Evolutionary conservation across 2,113 vertebrate genomes (phyloP), one percentile per base, ranked within the genome.

Genomic region (Pseudois nayaur): DNA sequence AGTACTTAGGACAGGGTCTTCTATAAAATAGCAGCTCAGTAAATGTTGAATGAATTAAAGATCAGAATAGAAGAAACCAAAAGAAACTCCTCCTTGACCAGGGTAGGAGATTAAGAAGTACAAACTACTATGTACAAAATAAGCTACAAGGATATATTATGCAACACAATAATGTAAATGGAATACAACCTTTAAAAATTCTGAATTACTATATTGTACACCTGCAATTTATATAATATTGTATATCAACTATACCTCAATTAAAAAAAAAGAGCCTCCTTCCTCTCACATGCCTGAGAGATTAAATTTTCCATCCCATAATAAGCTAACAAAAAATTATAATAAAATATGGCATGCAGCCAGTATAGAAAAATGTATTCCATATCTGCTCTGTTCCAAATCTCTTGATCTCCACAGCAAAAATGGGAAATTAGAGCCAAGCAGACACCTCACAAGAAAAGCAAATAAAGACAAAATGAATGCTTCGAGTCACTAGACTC

Each of bases 381-480:
- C 85, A 96, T 97, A 84, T 79, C 95, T 52, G 96, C 90, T 97
- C 89, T 91, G 93, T 95, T 98, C 98, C 98, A 89, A 99, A 98
- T 98, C 98, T 99, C 98, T 98, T 98, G 96, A 98, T 99, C 98
- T 98, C 97, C 95, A 98, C 97, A 98, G 97, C 96, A 98, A 98
- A 98, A 98, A 98, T 57, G 94, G 98, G 97, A 98, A 98, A 98
- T 98, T 97, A 98, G 98, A 98, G 96, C 98, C 98, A 98, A 98
- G 93, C 97, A 95, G 97, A 98, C 97, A 98, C 94, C 98, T 98
- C 96, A 48, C 94, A 98, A 98, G 98, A 97, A 98, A 98, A 98
- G 97, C 98, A 98, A 98, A 98, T 98, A 98, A 97, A 98, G 98
- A 98, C 96, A 96, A 98, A 99, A 98, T 96, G 95, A 98, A 98